A percentile compares a stretch with the other conserved stretches of the same genome.
These are phyloP conservation scores for Danionella cerebrum DNA, from an alignment of 2,113 vertebrate genomes.

Conservation along the genomic window DNA sequence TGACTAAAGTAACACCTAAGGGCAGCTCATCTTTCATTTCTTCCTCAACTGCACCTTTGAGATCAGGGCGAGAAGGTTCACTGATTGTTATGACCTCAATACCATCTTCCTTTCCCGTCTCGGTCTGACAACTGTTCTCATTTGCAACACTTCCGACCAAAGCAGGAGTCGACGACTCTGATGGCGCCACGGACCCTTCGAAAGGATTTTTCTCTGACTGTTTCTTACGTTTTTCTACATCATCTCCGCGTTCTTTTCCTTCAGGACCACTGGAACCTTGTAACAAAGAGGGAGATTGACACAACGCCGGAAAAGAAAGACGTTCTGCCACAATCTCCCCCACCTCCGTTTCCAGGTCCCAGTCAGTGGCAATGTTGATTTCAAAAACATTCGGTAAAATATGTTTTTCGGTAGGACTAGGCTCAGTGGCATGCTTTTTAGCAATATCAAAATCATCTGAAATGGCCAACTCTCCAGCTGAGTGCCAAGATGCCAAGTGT, in stretches of 20 bases:
- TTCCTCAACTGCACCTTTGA: constrained; percentile 40
- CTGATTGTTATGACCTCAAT: neutral
- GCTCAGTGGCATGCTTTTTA: constrained; percentile 37
- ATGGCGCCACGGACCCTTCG: neutral
- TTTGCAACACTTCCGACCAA: neutral
- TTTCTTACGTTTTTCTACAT: neutral
- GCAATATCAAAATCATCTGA: constrained; percentile 44
- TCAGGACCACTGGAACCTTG: constrained; percentile 40
- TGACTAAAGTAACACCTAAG: constrained; percentile 59
- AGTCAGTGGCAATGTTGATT: constrained; percentile 54
- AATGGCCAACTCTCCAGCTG: constrained; percentile 45
- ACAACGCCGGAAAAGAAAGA: constrained; percentile 65
- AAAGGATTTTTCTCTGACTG: neutral
- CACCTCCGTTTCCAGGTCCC: constrained; percentile 62
- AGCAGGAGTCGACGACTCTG: neutral
- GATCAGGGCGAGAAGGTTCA: constrained; percentile 18
- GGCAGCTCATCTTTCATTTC: constrained; percentile 59
- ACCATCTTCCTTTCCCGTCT: neutral
- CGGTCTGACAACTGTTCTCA: no score
- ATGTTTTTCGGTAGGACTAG: constrained; percentile 31
- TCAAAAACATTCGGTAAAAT: constrained; percentile 20
- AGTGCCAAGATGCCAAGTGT: constrained; percentile 56
- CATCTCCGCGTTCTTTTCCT: constrained; percentile 29
- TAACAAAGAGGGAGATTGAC: constrained; percentile 61
- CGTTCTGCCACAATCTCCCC: constrained; percentile 50